Base-by-base conservation (phyloP, 2,113 vertebrate genomes). In the Halcyon malimbica region DNA sequence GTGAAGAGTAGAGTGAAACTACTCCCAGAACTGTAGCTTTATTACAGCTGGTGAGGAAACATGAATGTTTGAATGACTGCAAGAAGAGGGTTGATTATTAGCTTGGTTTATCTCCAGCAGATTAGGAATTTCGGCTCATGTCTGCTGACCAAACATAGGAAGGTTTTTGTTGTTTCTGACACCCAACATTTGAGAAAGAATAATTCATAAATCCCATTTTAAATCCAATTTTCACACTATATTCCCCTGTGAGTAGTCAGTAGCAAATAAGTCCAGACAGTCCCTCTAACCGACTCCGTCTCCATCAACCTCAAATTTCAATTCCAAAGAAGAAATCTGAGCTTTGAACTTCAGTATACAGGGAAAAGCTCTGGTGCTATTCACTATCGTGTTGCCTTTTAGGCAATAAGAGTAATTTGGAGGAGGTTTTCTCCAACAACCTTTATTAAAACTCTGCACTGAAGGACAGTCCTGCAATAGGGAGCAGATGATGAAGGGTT, bases 31-130 rank as follows among this genome's bases (percentile, higher is more conserved):
- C 87, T 48, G 18, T 41, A 89, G 77, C 69, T 62, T 84, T 79
- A 53, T 87, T 89, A 89, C 15, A 94, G 83, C 65, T 0, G 0
- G 33, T 85, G 87, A 82, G 80, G 76, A 95, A 94, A 95, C 69
- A 74, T 37, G 29, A 78, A 96, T 82, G 62, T 94, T 93, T 92
- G 80, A 97, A 87, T 87, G 91, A 75, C 83, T 93, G 39, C 62
- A 89, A 87, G 91, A 76, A 89, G 48, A 87, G 44, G n/a, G 84
- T 94, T 97, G 95, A 96, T 96, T 73, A 96, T 97, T 96, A 97
- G 62, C 95, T 95, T 94, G 74, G 77, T 89, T 96, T 96, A 95
- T 97, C 95, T 95, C 77, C 89, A 91, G 44, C 31, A 95, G 91
- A 79, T 96, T 91, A 93, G 89, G 70, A 95, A 95, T 87, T 89